Base-by-base conservation (phyloP, 2,888 invertebrate species). In the Halocaridina rubra region DNA sequence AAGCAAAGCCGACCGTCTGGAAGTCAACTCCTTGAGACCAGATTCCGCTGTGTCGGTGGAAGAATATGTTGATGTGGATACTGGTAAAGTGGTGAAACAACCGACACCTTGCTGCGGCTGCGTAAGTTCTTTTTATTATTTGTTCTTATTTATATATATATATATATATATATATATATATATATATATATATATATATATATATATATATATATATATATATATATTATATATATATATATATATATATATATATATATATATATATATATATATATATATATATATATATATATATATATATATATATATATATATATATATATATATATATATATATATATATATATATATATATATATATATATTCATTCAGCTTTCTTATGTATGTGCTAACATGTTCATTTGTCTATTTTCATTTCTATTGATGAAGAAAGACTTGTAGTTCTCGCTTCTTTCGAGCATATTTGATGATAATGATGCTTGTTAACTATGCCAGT, bases 81-180 rank as follows among this genome's bases (percentile, higher is more conserved):
- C 69, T 1, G 69, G 69, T 3, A 24, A 53, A 5, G 1, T 24
- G 10, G 16, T 39, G 4, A 5, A n/a, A 13, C 10, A 8, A 3
- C 19, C 39, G 7, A 22, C 7, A 16, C 74, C 46, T 1, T 53
- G 7, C 19, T 53, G 27, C 13, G 69, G 69, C 10, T 69, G 69
- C 32, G 69, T 64, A 3, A 64, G 64, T 64, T 0, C 19, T 30
- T n/a, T n/a, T n/a, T n/a, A n/a, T n/a, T n/a, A n/a, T n/a, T n/a
- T n/a, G n/a, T n/a, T n/a, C n/a, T n/a, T n/a, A n/a, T n/a, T n/a
- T n/a, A 13, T 7, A 72, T 72, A 33, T 19, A 33, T 46, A 74
- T 74, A 39, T 74, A 39, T 32, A 74, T 74, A 39, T 32, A 74
- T 39, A 74, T 32, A 39, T 74, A 39, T 74, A 39, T 74, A 39